Percentiles rank a stretch among this genome's conserved stretches.
Evolutionary conservation across 37 sponge, comb jelly and placozoan species (phyloP).

Genomic region (Beroe forskalii): DNA sequence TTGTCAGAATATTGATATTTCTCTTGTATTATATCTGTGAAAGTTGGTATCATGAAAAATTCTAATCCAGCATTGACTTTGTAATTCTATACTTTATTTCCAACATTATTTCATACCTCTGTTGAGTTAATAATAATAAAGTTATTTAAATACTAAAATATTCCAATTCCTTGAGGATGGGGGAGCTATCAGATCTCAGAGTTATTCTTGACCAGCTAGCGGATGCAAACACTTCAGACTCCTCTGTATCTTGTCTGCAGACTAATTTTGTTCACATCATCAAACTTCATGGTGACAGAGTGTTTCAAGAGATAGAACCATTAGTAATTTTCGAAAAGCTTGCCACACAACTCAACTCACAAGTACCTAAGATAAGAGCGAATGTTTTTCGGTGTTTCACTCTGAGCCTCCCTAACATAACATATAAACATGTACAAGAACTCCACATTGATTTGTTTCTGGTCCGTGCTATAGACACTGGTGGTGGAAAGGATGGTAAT

Average conservation of each 20-base stretch:
- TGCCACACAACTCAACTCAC: slow-evolving; percentile 19
- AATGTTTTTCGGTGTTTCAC: slow-evolving; percentile 52
- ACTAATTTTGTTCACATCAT: slow-evolving; percentile 32
- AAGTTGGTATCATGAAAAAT: too few relatives aligned
- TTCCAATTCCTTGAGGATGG: neutral
- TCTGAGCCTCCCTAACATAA: slow-evolving; percentile 21
- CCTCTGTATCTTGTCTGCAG: slow-evolving; percentile 19
- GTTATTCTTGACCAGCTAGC: slow-evolving; percentile 2
- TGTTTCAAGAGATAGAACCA: slow-evolving; percentile 23
- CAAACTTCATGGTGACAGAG: neutral
- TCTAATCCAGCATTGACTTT: too few relatives aligned
- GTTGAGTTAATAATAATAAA: too few relatives aligned
- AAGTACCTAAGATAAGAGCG: slow-evolving; percentile 35
- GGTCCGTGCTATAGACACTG: slow-evolving; percentile 51
- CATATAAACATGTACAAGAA: slow-evolving; percentile 5
- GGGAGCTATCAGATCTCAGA: neutral
- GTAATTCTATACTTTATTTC: too few relatives aligned
- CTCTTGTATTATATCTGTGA: too few relatives aligned
- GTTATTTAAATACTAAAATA: too few relatives aligned
- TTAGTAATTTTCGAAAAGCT: neutral
- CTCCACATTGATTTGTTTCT: slow-evolving; percentile 47
- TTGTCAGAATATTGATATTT: too few relatives aligned
- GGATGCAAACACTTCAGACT: slow-evolving; percentile 26
- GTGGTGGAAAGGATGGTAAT: slow-evolving; percentile 57
- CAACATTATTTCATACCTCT: too few relatives aligned